Percentiles rank a stretch among this genome's conserved stretches.
These are phyloP conservation scores for Uropetala carovei DNA, from an alignment of 2,888 invertebrate genomes.

Conservation along the genomic window DNA sequence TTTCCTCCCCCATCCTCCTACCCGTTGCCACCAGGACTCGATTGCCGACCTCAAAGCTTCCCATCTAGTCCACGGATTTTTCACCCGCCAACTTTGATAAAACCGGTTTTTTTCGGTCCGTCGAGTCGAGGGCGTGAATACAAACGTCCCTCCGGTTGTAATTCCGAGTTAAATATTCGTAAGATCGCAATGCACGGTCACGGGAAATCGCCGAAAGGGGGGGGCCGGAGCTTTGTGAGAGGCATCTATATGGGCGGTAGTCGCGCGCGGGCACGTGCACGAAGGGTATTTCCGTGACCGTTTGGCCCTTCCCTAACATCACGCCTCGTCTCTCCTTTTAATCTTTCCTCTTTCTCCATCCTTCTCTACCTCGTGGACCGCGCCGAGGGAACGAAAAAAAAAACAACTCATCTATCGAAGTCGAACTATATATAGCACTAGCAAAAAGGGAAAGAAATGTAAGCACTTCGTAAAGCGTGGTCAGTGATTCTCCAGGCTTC, in stretches of 20 bases:
- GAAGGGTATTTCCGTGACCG: too few relatives aligned
- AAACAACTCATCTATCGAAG: too few relatives aligned
- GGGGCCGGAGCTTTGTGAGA: too few relatives aligned
- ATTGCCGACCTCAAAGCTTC: not conserved
- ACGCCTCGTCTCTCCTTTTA: too few relatives aligned
- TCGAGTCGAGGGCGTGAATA: not conserved
- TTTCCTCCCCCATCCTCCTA: not conserved
- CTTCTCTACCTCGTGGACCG: too few relatives aligned
- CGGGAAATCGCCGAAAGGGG: too few relatives aligned
- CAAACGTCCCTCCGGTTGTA: not conserved
- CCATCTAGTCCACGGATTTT: not conserved
- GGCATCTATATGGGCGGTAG: too few relatives aligned
- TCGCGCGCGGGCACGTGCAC: too few relatives aligned
- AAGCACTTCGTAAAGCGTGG: not conserved
- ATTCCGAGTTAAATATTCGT: not conserved
- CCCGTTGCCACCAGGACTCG: not conserved
- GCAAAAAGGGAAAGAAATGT: not conserved
- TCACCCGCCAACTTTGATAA: not conserved
- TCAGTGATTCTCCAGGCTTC: not conserved
- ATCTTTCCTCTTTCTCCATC: too few relatives aligned
- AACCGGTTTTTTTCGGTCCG: slow-evolving; percentile 7
- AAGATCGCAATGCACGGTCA: too few relatives aligned
- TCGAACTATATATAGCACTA: not conserved
- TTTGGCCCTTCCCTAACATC: too few relatives aligned
- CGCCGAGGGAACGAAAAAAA: too few relatives aligned